These are phyloP conservation scores for Lasioglossum baleicum DNA, from an alignment of 1,140 invertebrate species.

Conservation along the genomic window DNA sequence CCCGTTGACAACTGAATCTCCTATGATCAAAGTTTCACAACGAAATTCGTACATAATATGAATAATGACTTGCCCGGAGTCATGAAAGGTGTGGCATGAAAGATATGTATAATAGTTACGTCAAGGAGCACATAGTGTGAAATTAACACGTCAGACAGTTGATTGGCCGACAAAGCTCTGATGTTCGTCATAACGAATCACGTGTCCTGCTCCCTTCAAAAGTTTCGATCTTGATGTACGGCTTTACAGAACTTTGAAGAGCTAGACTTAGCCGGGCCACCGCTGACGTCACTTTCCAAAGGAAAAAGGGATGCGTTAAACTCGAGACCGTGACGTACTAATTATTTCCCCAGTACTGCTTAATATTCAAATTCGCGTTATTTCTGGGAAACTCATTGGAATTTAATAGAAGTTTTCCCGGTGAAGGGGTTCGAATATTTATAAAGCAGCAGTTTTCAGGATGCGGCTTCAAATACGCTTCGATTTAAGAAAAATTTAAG, in stretches of 20 bases:
- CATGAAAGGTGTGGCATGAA: background rate
- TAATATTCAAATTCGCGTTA: background rate
- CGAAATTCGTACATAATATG: background rate
- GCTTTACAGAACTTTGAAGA: slow-evolving; percentile 22
- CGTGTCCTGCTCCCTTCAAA: slow-evolving; percentile 6
- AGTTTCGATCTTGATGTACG: slow-evolving; percentile 29
- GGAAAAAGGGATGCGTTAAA: background rate
- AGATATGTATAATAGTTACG: background rate
- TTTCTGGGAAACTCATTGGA: background rate
- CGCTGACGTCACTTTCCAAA: background rate
- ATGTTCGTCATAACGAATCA: slow-evolving; percentile 43
- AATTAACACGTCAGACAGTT: slow-evolving; percentile 31
- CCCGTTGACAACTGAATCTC: too few species aligned
- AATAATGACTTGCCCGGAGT: background rate
- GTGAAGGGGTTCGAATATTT: background rate
- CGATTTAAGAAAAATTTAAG: too few species aligned
- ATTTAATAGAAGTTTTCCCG: too few species aligned
- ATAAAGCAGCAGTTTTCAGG: too few species aligned
- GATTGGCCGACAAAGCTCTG: slow-evolving; percentile 10
- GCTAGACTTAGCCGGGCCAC: background rate
- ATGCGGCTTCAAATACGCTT: too few species aligned
- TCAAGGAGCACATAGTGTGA: slow-evolving; percentile 25
- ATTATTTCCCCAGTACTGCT: background rate
- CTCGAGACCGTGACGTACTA: background rate
- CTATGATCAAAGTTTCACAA: too few species aligned